Base-by-base conservation (phyloP, 1,140 invertebrate genomes). In the Ostrea edulis region DNA sequence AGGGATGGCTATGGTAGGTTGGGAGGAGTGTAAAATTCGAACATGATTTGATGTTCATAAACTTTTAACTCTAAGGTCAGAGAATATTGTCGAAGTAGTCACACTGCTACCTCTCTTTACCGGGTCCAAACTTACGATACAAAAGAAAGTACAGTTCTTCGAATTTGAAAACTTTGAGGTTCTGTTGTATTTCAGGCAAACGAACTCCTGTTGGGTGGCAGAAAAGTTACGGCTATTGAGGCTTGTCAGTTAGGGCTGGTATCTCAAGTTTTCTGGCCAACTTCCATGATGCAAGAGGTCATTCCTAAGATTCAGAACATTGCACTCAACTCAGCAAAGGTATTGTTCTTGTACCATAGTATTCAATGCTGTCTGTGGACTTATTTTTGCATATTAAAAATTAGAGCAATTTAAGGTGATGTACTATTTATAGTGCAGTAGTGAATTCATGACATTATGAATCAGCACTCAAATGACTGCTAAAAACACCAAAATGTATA, bases 141-240 rank as follows among this genome's bases (percentile, higher is more conserved):
- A 35, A n/a, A 14, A 9, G 20, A 71, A 14, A 20, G 9, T 14
- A 25, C 29, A 20, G 11, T 9, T 11, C 20, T 14, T 71, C 4
- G n/a, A 11, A 71, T 20, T 9, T 1, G 68, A 11, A 9, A 9
- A 25, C 29, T 17, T 44, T n/a, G 4, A 81, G n/a, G 25, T 20
- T 9, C 25, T 35, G 20, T 65, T 81, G 82, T 86, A 9, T 86
- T 92, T 25, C 93, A 97, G 96, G 97, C 98, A 25, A 96, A 96
- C 89, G 97, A 98, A 94, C 95, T 98, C 94, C 94, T 99, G 83
- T 95, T 97, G 53, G 97, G 98, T 87, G 97, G 97, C 86, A 95
- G 97, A 85, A 98, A 97, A 95, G 95, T 99, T 86, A 96, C 96
- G 90, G 97, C 97, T 9, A 90, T 96, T 87, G 97, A 98, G 95